A percentile compares a stretch with the other conserved stretches of the same genome.
Conservation (phyloP, 2,797 vertebrate species). For the Mareca strepera region DNA sequence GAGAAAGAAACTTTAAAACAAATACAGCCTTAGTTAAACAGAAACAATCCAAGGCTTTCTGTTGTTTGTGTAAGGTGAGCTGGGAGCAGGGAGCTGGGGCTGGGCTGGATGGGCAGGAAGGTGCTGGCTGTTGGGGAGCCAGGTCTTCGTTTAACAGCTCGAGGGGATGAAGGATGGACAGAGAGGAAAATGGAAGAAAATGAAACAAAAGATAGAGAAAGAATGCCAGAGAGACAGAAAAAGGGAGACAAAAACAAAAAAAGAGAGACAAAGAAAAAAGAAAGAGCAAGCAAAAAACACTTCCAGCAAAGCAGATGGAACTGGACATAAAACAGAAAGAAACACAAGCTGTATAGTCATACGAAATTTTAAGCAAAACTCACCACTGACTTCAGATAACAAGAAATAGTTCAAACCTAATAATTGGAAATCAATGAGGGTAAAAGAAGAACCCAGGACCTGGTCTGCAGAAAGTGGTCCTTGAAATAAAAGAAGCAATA, state of each 20-base stretch:
- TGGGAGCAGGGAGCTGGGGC: background rate
- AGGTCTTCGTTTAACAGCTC: accelerated
- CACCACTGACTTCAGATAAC: background rate
- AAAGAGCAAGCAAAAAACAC: background rate
- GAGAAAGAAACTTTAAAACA: background rate
- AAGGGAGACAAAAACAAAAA: background rate
- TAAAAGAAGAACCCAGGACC: background rate
- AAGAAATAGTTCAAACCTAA: background rate
- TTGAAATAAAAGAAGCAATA: background rate
- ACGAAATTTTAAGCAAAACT: slow-evolving; percentile 8
- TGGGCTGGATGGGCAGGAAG: background rate
- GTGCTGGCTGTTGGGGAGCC: accelerated
- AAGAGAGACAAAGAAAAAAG: background rate
- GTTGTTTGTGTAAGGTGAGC: background rate
- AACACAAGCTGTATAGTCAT: background rate
- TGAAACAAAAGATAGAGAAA: background rate
- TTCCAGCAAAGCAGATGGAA: background rate
- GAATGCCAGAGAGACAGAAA: background rate
- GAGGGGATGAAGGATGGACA: background rate
- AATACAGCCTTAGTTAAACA: background rate
- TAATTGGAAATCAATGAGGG: slow-evolving; percentile 30
- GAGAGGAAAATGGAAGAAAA: background rate
- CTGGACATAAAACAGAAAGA: background rate
- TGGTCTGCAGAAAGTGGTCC: background rate
- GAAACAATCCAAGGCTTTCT: background rate